phyloP scores from a whole-genome alignment of 2,113 vertebrate species.

The Barnardius zonarius region DNA sequence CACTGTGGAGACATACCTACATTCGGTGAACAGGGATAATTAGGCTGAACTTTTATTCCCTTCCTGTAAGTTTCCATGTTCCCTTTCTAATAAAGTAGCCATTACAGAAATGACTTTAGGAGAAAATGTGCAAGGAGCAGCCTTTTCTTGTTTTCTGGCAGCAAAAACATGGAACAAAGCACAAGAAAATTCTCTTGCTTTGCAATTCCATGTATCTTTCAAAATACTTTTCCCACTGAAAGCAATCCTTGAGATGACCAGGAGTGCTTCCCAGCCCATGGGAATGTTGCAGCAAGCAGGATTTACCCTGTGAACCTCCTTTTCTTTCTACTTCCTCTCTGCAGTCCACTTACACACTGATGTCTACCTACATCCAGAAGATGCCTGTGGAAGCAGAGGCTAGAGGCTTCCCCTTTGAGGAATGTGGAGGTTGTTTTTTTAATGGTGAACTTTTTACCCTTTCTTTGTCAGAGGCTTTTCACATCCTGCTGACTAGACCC shows the following conservation, averaged over 20 bases:
- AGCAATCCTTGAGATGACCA: neutral
- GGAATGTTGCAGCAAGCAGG: neutral
- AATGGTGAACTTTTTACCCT: neutral
- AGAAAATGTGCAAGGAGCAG: neutral
- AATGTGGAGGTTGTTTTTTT: neutral
- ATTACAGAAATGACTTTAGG: neutral
- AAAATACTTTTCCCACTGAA: neutral
- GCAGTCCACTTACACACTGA: neutral
- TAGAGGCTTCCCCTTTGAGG: neutral
- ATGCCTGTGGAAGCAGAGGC: neutral
- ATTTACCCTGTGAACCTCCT: neutral
- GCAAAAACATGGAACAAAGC: neutral
- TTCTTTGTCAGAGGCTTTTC: neutral
- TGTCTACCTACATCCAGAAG: neutral
- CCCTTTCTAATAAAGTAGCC: neutral
- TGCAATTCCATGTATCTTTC: neutral
- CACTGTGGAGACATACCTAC: neutral
- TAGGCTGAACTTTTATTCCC: neutral
- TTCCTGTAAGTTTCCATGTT: neutral
- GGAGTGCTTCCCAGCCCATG: neutral
- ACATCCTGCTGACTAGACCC: neutral
- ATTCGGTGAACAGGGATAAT: neutral
- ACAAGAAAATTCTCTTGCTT: neutral
- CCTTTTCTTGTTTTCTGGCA: neutral
- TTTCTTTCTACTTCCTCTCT: neutral